phyloP scores from a whole-genome alignment of 2,888 invertebrate genomes.

The Falcaria lacertinaria region DNA sequence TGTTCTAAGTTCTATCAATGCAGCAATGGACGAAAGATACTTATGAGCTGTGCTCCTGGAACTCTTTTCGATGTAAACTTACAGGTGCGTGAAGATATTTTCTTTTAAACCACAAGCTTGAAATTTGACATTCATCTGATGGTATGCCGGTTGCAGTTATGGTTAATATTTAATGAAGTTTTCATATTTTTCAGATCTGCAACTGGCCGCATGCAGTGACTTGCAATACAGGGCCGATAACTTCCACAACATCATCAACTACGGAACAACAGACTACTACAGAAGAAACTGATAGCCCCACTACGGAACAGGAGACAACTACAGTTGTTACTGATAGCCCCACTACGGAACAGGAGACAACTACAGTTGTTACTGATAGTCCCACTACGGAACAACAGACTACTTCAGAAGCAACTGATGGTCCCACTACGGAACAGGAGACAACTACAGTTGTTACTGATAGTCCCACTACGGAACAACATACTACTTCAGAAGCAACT shows the following conservation, averaged over 20 bases:
- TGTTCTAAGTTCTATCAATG: slow-evolving; percentile 46
- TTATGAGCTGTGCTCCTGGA: slow-evolving; percentile 30
- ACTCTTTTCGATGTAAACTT: slow-evolving; percentile 33
- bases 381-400: slow-evolving; percentile 1
- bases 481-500: not conserved
- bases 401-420: not conserved
- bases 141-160: too few relatives aligned
- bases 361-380: too few relatives aligned
- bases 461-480: not conserved
- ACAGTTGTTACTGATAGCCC: slow-evolving; percentile 4
- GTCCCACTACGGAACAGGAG: slow-evolving; percentile 6
- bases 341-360: slow-evolving; percentile 3
- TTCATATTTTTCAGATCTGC: not conserved
- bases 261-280: not conserved
- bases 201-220: slow-evolving; percentile 2
- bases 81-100: slow-evolving; percentile 32
- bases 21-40: slow-evolving; percentile 29
- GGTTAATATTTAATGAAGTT: too few relatives aligned
- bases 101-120: too few relatives aligned
- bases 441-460: slow-evolving; percentile 2
- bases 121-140: too few relatives aligned
- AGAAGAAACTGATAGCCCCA: not conserved
- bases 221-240: slow-evolving; percentile 1
- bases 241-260: slow-evolving; percentile 5
- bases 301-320: slow-evolving; percentile 1